A percentile compares a stretch with the other conserved stretches of the same genome.
phyloP scores from a whole-genome alignment of 2,113 vertebrate species.

The Aleadryas rufinucha region DNA sequence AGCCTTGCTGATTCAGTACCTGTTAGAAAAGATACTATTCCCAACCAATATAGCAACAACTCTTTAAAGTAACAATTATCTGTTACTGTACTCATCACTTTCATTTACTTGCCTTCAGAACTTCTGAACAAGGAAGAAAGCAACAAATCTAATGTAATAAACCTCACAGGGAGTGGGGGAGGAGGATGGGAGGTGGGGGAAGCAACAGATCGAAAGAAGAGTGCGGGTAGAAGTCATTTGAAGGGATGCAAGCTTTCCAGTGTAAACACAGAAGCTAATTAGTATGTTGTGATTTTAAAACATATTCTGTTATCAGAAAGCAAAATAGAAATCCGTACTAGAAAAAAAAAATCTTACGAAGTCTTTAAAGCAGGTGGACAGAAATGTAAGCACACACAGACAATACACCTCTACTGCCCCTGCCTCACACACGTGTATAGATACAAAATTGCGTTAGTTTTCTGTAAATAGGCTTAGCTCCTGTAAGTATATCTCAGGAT shows the following conservation, averaged over 20 bases:
- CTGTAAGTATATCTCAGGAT: slow-evolving; percentile 39
- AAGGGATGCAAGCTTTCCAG: neutral
- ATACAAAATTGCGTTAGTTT: slow-evolving; percentile 27
- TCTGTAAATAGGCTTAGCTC: slow-evolving; percentile 36
- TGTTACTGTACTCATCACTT: neutral
- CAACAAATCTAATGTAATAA: neutral
- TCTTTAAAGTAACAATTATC: neutral
- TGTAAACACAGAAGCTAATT: slow-evolving; percentile 11
- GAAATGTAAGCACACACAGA: neutral
- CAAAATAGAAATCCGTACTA: neutral
- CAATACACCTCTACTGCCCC: neutral
- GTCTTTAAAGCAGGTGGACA: neutral
- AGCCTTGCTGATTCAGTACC: neutral
- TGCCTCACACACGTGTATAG: neutral
- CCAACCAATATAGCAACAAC: neutral
- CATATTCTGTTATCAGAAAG: neutral
- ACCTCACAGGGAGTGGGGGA: neutral
- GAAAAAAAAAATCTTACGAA: neutral
- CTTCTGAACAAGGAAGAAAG: neutral
- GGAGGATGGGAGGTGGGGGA: neutral
- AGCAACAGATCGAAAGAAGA: neutral
- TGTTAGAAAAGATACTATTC: slow-evolving; percentile 1
- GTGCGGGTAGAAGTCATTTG: neutral
- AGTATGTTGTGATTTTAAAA: slow-evolving; percentile 10
- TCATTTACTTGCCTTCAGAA: slow-evolving; percentile 1